These are phyloP conservation scores for Alcedo quadribrachys DNA, from an alignment of 2,797 vertebrate species.

Conservation along the genomic window DNA sequence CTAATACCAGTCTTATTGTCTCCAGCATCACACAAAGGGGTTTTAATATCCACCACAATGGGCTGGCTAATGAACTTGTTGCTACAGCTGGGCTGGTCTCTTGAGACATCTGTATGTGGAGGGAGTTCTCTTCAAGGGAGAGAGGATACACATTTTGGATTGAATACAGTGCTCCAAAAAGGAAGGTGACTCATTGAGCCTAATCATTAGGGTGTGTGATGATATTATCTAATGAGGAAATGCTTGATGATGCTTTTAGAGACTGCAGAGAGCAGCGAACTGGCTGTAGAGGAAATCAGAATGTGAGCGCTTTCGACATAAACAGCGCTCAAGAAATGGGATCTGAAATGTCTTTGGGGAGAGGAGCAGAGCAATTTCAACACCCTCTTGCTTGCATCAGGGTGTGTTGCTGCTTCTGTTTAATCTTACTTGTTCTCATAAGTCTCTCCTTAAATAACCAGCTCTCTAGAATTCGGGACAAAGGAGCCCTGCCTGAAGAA, in stretches of 20 bases:
- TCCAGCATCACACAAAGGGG: neutral
- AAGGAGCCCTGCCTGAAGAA: slow-evolving; percentile 57
- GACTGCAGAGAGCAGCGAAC: slow-evolving; percentile 55
- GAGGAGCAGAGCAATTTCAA: slow-evolving; percentile 16
- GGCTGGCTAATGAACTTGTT: slow-evolving; percentile 48
- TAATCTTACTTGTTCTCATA: neutral
- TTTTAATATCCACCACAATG: slow-evolving; percentile 10
- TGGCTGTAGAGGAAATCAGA: slow-evolving; percentile 58
- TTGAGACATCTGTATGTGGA: neutral
- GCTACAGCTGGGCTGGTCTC: slow-evolving; percentile 44
- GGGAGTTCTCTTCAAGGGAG: slow-evolving; percentile 15
- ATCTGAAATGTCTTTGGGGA: slow-evolving; percentile 17
- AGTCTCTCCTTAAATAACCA: slow-evolving; percentile 35
- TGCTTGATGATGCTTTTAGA: slow-evolving; percentile 61
- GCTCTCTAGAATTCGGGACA: slow-evolving; percentile 52
- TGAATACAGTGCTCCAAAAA: slow-evolving; percentile 53
- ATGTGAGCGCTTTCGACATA: slow-evolving; percentile 51
- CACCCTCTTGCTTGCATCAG: neutral
- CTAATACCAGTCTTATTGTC: neutral
- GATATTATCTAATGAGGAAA: slow-evolving; percentile 75
- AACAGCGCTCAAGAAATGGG: slow-evolving; percentile 39
- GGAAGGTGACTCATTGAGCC: slow-evolving; percentile 64
- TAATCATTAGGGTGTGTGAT: slow-evolving; percentile 70
- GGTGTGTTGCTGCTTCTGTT: slow-evolving; percentile 18
- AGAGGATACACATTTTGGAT: slow-evolving; percentile 59